Evolutionary conservation across 2,888 invertebrate genomes (phyloP), one percentile per base, ranked within the genome.

Genomic region (Macrosiphum euphorbiae): DNA sequence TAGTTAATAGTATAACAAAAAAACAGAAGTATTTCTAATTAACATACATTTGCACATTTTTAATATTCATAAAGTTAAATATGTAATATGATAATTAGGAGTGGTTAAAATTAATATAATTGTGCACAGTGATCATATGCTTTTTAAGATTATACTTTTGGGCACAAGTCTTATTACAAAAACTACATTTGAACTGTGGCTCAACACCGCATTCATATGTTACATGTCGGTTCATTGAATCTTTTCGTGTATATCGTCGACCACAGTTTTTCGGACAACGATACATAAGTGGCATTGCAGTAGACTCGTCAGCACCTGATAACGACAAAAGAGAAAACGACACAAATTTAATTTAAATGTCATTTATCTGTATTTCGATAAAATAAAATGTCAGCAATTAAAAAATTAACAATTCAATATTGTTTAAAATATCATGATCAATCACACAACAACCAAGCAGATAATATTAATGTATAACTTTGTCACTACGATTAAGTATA

Each of bases 191-290:
- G 95, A 96, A 96, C 94, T 95, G 95, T 90, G 96, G 96, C 89
- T 96, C 96, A 94, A 96, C 95, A 24, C 96, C 96, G 92, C 96
- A 96, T 94, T 95, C 95, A 41, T 91, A 92, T 84, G 93, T 95
- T 94, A 47, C 94, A 55, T 95, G 95, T 7, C 94, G 84, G 28
- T 90, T 91, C 78, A 95, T 86, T 41, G 94, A 94, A 24, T 94
- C 94, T 85, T 94, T 94, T 84, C 94, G 92, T 41, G 94, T 94
- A 92, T 95, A 95, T 41, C 35, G 55, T 78, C 90, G 94, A 28
- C 94, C 94, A 52, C 94, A 94, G 11, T 94, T 94, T 55, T 94
- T 94, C 3, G 94, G 94, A 90, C 94, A 94, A 0, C 41, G 55
- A 55, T 50, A 94, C 84, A 90, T 90, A 26, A 47, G 11, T 24